Evolutionary conservation across 1,140 invertebrate species (phyloP).

Genomic region (Zophobas atratus): DNA sequence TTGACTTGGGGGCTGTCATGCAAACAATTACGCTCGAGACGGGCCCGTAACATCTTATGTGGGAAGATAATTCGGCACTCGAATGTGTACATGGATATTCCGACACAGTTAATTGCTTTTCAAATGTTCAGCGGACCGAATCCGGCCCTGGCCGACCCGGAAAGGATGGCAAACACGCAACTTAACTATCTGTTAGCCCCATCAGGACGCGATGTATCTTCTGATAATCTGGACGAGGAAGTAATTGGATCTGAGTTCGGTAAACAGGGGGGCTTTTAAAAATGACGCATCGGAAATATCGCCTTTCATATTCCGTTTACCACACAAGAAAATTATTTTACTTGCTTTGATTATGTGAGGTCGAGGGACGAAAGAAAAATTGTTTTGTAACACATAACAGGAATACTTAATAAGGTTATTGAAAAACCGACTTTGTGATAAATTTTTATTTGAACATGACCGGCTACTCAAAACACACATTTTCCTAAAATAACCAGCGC

Average conservation of each 20-base stretch:
- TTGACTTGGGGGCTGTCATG: slow-evolving; percentile 15
- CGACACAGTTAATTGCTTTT: slow-evolving; percentile 39
- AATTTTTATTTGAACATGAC: too few relatives aligned
- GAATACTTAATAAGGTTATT: too few relatives aligned
- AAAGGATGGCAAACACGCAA: slow-evolving; percentile 39
- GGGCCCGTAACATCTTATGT: slow-evolving; percentile 20
- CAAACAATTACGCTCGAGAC: slow-evolving; percentile 15
- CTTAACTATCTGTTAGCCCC: slow-evolving; percentile 43
- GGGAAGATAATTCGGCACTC: slow-evolving; percentile 8
- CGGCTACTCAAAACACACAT: too few relatives aligned
- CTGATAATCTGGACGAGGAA: slow-evolving; percentile 36
- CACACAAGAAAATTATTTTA: too few relatives aligned
- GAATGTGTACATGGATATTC: slow-evolving; percentile 19
- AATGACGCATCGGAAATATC: slow-evolving; percentile 2
- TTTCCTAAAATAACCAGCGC: too few relatives aligned
- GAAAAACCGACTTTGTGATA: too few relatives aligned
- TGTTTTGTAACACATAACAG: too few relatives aligned
- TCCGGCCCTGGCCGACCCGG: slow-evolving; percentile 6
- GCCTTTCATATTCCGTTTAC: too few relatives aligned
- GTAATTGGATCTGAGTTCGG: slow-evolving; percentile 35
- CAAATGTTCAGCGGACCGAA: slow-evolving; percentile 36
- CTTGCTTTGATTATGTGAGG: too few relatives aligned
- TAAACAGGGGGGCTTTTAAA: slow-evolving; percentile 23
- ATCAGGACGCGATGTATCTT: slow-evolving; percentile 39
- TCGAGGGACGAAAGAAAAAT: too few relatives aligned